A percentile compares a stretch with the other conserved stretches of the same genome.
phyloP scores from a whole-genome alignment of 2,113 vertebrate species.

The Stegastes partitus region DNA sequence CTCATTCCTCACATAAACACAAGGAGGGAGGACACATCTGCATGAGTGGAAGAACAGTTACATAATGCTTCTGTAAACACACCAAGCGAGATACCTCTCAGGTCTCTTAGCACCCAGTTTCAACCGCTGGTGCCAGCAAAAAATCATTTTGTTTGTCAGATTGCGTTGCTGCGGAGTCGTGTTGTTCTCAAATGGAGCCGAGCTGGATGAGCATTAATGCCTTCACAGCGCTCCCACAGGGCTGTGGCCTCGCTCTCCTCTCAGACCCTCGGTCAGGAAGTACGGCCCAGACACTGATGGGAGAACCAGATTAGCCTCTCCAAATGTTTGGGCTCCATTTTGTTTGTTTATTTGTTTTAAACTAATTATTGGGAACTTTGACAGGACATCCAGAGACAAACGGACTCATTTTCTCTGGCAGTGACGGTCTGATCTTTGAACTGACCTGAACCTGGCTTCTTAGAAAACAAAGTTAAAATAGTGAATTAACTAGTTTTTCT shows the following conservation, averaged over 20 bases:
- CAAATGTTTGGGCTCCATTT: slow-evolving; percentile 66
- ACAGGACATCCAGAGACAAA: slow-evolving; percentile 37
- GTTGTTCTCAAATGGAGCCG: slow-evolving; percentile 23
- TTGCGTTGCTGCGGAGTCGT: slow-evolving; percentile 7
- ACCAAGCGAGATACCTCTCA: slow-evolving; percentile 27
- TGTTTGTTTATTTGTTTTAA: slow-evolving; percentile 70
- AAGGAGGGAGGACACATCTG: slow-evolving; percentile 1
- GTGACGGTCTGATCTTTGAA: slow-evolving; percentile 15
- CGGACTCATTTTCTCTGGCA: background rate
- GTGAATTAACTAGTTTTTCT: background rate
- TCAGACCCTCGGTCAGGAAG: slow-evolving; percentile 73
- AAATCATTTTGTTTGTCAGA: slow-evolving; percentile 8
- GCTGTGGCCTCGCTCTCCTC: slow-evolving; percentile 36
- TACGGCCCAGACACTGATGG: slow-evolving; percentile 65
- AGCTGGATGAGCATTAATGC: slow-evolving; percentile 9
- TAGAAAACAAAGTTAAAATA: background rate
- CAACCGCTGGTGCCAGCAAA: background rate
- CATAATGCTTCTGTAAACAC: slow-evolving; percentile 60
- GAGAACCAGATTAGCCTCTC: slow-evolving; percentile 68
- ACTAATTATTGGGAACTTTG: slow-evolving; percentile 58
- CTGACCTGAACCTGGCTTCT: background rate
- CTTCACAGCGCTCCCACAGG: slow-evolving; percentile 47
- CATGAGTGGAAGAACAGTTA: slow-evolving; percentile 43
- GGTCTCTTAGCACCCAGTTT: slow-evolving; percentile 2
- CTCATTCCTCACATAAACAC: slow-evolving; percentile 15